A percentile compares a stretch with the other conserved stretches of the same genome.
phyloP scores from a whole-genome alignment of 92 coral and sea anemone species.

The Porites cylindrica region DNA sequence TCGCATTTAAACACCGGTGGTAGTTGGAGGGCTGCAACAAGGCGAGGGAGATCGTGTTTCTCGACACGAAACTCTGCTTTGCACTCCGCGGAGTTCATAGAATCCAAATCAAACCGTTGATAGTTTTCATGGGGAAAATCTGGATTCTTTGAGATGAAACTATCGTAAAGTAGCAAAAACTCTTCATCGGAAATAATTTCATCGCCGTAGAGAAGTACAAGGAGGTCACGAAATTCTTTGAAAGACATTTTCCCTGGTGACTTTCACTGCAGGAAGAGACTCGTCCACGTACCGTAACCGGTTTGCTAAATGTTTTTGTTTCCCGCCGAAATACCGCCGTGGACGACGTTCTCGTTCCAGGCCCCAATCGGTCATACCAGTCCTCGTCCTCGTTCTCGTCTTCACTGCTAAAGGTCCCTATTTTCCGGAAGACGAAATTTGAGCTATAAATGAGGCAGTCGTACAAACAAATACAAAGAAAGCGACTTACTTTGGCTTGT shows the following conservation, averaged over 20 bases:
- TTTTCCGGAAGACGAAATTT: too few relatives aligned
- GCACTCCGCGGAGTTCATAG: constrained; percentile 12
- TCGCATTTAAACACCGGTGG: not conserved
- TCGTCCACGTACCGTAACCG: too few relatives aligned
- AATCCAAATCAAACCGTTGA: constrained; percentile 32
- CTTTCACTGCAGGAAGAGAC: not conserved
- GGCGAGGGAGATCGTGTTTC: too few relatives aligned
- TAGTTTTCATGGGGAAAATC: constrained; percentile 37
- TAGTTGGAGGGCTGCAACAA: too few relatives aligned
- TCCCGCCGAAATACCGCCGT: constrained; percentile 14
- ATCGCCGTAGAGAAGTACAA: too few relatives aligned
- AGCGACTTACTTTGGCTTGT: too few relatives aligned
- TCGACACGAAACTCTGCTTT: too few relatives aligned
- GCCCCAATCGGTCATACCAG: too few relatives aligned
- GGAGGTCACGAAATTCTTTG: not conserved
- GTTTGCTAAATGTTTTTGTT: not conserved
- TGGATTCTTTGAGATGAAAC: constrained; percentile 36
- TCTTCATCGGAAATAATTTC: not conserved
- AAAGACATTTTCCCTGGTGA: constrained; percentile 31
- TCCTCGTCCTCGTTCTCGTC: too few relatives aligned
- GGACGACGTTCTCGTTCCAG: not conserved
- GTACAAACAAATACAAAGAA: too few relatives aligned
- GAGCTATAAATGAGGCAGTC: too few relatives aligned
- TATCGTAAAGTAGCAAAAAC: constrained; percentile 38
- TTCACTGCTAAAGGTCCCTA: too few relatives aligned